Conservation (phyloP, 2,888 invertebrate genomes). For the Mystacides longicornis region DNA sequence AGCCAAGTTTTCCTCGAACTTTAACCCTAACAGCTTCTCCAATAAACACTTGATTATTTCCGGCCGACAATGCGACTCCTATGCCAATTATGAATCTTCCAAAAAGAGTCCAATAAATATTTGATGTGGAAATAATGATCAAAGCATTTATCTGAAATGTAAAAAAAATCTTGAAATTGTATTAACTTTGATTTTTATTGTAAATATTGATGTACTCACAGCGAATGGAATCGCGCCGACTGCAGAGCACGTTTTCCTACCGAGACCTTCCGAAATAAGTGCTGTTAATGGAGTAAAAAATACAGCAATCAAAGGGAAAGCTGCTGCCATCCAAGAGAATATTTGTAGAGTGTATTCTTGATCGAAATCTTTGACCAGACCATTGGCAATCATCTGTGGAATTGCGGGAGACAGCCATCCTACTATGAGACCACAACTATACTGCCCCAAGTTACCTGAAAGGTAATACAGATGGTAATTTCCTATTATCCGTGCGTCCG, state of each 20-base stretch:
- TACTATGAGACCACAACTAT: constrained; percentile 13
- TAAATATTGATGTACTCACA: background rate
- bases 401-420: constrained; percentile 19
- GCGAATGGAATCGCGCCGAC: constrained; percentile 11
- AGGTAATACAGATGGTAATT: background rate
- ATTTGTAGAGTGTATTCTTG: background rate
- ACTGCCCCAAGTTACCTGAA: constrained; percentile 19
- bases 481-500: no score
- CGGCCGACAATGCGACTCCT: constrained; percentile 6
- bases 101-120: constrained; percentile 9
- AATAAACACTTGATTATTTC: constrained; percentile 12
- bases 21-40: constrained; percentile 12
- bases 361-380: background rate
- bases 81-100: constrained; percentile 15
- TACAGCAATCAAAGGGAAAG: constrained; percentile 9
- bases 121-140: background rate
- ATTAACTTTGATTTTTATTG: background rate
- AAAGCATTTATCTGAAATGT: constrained; percentile 12
- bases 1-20: constrained; percentile 13
- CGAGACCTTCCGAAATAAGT: constrained; percentile 10
- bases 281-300: constrained; percentile 12
- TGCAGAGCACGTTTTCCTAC: constrained; percentile 13
- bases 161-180: background rate
- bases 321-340: constrained; percentile 15
- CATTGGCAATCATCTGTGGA: constrained; percentile 9